Base-by-base conservation (phyloP, 1,140 invertebrate species). In the Atta cephalotes region DNA sequence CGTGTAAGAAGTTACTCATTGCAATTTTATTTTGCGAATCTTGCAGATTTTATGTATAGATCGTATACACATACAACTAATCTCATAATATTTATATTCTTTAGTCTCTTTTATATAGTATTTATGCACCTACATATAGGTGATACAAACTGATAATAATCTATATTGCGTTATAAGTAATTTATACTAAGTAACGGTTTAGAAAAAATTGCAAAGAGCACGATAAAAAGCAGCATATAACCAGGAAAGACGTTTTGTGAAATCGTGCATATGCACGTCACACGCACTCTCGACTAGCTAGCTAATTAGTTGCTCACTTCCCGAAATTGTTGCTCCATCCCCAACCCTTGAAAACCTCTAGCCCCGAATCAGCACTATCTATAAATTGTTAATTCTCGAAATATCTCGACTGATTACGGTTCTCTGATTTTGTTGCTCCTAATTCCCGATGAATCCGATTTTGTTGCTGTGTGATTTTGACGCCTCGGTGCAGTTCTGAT, bases 261-360 rank as follows among this genome's bases (percentile, higher is more conserved):
- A 86, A 79, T 85, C 45, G 39, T 18, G 5, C 28, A 16, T 35
- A 62, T 81, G 12, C 58, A 63, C 39, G 45, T 31, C 62, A 66
- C 72, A 65, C 71, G 72, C 14, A 78, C n/a, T 51, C 60, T 39
- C 72, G 82, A 53, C 82, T 25, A 25, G 25, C 25, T 25, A 25
- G 25, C 25, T 25, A 25, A 25, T 25, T 25, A 25, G 25, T 25
- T 25, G 25, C 25, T 21, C 21, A 21, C 21, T 25, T 25, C 25
- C 25, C 25, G 25, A 25, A 0, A 25, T 25, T 25, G 25, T 25
- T 25, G 25, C 25, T 25, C 0, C 25, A 25, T 25, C 25, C 25
- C 25, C 25, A 25, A 25, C 25, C 25, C 21, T 21, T 21, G 25
- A 25, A 25, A 25, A 25, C 25, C 25, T 0, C 25, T 25, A 25